Base-by-base conservation (phyloP, 2,888 invertebrate species). In the Ernsta delagoae region DNA sequence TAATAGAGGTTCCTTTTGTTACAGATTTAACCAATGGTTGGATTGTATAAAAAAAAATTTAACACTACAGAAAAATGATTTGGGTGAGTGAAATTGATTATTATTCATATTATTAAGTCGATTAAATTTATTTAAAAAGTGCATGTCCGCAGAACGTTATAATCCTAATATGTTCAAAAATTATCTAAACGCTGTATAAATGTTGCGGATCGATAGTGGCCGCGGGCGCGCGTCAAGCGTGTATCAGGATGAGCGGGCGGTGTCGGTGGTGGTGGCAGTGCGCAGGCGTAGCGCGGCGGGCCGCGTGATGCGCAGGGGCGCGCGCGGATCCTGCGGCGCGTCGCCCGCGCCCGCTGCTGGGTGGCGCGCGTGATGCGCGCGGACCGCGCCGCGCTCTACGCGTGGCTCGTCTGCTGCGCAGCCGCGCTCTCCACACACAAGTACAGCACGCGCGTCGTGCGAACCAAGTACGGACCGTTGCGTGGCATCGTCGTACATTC, bases 381-480 rank as follows among this genome's bases (percentile, higher is more conserved):
- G 82, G 85, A 81, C 81, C 86, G 89, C 88, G 91, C 94, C 93
- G 92, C 94, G 89, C 92, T 94, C 76, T 83, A 90, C 83, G 91
- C 94, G 89, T 93, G 94, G 87, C 91, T 94, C 86, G 89, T 94
- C 83, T 92, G 94, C 87, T 94, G 92, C 86, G 90, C 91, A 78
- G 85, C 88, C 82, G 93, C 92, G 82, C 94, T 94, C 82, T 94
- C 91, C 77, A 94, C 95, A 79, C 96, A 96, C 89, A 97, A 97
- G 87, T 97, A 97, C 90, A 96, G 96, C 89, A 96, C 96, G 74
- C 95, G 97, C 78, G 95, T 97, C 73, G 97, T 98, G 75, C 95
- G 96, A 83, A 98, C 98, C 76, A 97, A 98, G 87, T 98, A 98
- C 94, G 98, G 98, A 45, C 96, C 96, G 71, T 91, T 98, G 80